phyloP scores from a whole-genome alignment of 2,113 vertebrate species.

The Syrmaticus mikado region DNA sequence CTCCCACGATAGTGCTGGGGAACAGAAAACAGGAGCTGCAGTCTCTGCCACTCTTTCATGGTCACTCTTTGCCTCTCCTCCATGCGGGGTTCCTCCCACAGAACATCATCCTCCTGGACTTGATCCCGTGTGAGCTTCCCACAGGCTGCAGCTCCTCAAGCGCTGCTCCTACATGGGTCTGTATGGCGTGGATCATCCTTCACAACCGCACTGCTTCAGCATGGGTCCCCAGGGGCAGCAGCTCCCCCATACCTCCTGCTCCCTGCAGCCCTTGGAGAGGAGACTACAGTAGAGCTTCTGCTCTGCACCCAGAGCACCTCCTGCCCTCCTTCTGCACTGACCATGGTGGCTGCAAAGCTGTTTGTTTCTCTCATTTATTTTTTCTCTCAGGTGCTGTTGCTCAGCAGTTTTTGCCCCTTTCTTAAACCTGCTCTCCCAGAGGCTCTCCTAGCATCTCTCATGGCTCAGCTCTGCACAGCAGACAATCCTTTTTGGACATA shows the following conservation, averaged over 20 bases:
- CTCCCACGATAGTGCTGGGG: background rate
- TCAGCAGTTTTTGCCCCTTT: background rate
- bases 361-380: background rate
- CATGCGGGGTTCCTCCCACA: background rate
- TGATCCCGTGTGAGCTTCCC: no score
- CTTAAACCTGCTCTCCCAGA: background rate
- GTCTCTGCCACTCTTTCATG: background rate
- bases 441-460: background rate
- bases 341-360: background rate
- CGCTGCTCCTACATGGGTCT: no score
- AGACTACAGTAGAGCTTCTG: background rate
- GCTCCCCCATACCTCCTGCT: background rate
- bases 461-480: background rate
- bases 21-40: background rate
- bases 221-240: background rate
- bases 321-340: no score
- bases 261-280: no score
- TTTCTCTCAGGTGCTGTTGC: background rate
- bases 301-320: background rate
- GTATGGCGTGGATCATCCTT: background rate
- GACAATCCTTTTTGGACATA: background rate
- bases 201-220: background rate
- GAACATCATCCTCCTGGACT: no score
- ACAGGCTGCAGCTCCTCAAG: no score
- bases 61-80: background rate